Evolutionary conservation across 2,888 invertebrate species (phyloP).

Genomic region (Chouioia cunea): DNA sequence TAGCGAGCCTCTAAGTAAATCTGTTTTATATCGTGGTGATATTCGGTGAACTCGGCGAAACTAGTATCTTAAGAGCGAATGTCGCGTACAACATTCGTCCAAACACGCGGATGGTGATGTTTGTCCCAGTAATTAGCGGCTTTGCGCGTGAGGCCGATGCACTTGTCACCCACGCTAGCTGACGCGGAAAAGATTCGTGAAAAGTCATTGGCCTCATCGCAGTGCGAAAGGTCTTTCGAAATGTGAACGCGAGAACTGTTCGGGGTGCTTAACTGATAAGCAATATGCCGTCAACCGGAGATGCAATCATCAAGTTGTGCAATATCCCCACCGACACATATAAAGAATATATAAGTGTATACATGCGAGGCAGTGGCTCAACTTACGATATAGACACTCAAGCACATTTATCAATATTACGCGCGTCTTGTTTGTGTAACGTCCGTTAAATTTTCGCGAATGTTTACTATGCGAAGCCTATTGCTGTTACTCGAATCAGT

Average conservation of each 20-base stretch:
- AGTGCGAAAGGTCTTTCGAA: slow-evolving; percentile 50
- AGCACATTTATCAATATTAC: slow-evolving; percentile 25
- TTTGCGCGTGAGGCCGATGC: slow-evolving; percentile 21
- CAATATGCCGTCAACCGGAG: slow-evolving; percentile 47
- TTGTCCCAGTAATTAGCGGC: slow-evolving; percentile 12
- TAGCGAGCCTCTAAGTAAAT: too few relatives aligned
- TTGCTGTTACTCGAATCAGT: slow-evolving; percentile 19
- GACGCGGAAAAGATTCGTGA: not conserved
- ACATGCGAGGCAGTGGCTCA: not conserved
- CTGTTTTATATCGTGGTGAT: too few relatives aligned
- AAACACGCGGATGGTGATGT: not conserved
- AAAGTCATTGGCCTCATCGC: too few relatives aligned
- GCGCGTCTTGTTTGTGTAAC: slow-evolving; percentile 9
- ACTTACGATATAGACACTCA: slow-evolving; percentile 16
- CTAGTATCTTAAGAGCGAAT: too few relatives aligned
- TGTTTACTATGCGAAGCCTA: slow-evolving; percentile 35
- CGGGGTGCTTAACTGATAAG: slow-evolving; percentile 55
- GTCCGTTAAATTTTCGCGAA: slow-evolving; percentile 4
- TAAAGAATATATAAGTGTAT: not conserved
- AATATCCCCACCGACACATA: not conserved
- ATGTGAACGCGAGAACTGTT: slow-evolving; percentile 39
- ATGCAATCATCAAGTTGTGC: slow-evolving; percentile 44
- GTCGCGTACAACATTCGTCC: too few relatives aligned
- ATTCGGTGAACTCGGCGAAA: too few relatives aligned
- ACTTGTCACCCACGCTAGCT: not conserved